phyloP scores from a whole-genome alignment of 2,113 vertebrate genomes.

The Cricetomys ansorgei region DNA sequence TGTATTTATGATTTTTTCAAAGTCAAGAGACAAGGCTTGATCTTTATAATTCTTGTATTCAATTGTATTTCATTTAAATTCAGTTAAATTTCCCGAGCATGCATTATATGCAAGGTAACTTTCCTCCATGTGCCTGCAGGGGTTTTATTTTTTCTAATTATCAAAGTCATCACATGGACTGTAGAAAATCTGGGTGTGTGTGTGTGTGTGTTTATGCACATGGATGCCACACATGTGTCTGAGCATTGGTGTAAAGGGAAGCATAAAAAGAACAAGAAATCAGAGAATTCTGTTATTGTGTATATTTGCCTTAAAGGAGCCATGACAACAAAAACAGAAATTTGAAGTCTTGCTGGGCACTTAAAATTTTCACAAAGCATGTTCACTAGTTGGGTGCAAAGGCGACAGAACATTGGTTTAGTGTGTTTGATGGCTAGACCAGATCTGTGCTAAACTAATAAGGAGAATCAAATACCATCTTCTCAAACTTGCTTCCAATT shows the following conservation, averaged over 20 bases:
- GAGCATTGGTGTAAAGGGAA: not conserved
- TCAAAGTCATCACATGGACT: not conserved
- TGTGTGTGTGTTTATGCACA: not conserved
- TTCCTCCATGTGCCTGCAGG: not conserved
- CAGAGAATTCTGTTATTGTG: not conserved
- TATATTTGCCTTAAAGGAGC: not conserved
- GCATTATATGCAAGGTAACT: not conserved
- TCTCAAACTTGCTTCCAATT: not conserved
- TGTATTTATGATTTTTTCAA: constrained; percentile 20
- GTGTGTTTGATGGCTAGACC: not conserved
- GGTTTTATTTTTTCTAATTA: not conserved
- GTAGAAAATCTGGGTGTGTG: not conserved
- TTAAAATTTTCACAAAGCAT: not conserved
- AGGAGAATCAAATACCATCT: not conserved
- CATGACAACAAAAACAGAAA: not conserved
- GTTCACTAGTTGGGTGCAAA: not conserved
- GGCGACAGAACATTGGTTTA: not conserved
- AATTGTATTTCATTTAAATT: constrained; percentile 42
- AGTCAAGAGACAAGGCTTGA: not conserved
- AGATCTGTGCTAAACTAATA: not conserved
- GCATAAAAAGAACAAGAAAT: not conserved
- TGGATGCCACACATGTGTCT: not conserved
- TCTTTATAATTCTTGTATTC: constrained; percentile 27
- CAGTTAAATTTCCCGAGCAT: constrained; percentile 19
- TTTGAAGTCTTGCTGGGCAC: not conserved